A percentile compares a stretch with the other conserved stretches of the same genome.
Evolutionary conservation across 2,888 invertebrate genomes (phyloP).

Genomic region (Galerucella calmariensis): DNA sequence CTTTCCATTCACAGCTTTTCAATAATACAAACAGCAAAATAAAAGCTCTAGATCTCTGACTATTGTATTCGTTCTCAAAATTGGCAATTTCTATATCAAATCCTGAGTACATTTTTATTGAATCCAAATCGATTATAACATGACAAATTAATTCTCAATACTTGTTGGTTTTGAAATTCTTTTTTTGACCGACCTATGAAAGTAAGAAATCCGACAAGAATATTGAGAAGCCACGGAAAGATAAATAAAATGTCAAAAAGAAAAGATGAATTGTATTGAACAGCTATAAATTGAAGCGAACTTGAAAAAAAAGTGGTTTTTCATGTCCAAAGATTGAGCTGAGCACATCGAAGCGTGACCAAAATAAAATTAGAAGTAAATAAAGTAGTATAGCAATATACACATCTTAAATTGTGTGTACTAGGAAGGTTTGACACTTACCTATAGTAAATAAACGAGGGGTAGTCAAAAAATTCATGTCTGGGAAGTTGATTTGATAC

Average conservation of each 20-base stretch:
- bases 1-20: background rate
- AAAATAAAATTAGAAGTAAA: constrained; percentile 16
- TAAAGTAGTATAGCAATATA: background rate
- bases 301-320: constrained; percentile 28
- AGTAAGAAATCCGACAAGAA: constrained; percentile 23
- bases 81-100: no score
- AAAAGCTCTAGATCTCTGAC: no score
- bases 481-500: no score
- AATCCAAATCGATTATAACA: no score
- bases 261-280: constrained; percentile 32
- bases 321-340: constrained; percentile 15
- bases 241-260: constrained; percentile 36
- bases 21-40: no score
- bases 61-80: no score
- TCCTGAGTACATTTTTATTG: no score
- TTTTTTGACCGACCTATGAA: constrained; percentile 20
- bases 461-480: no score
- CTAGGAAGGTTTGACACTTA: background rate
- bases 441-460: no score
- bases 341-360: constrained; percentile 17
- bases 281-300: constrained; percentile 30
- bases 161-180: background rate
- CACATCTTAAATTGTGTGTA: background rate
- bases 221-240: constrained; percentile 29
- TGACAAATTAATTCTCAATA: no score